Base-by-base conservation (phyloP, 2,888 invertebrate genomes). In the Lepidocyrtoides sp. region DNA sequence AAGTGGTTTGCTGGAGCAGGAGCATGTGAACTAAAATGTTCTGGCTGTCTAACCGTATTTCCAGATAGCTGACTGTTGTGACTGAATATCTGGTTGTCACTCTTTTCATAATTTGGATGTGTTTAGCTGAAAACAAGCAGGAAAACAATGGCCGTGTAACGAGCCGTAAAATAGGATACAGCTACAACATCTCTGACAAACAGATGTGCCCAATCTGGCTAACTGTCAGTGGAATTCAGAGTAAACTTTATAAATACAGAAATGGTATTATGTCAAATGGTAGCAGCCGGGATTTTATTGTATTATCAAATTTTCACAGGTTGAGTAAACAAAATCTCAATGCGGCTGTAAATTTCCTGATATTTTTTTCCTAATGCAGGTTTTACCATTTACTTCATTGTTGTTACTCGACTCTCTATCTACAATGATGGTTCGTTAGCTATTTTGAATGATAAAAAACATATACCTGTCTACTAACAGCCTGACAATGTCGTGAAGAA, bases 291-390 rank as follows among this genome's bases (percentile, higher is more conserved):
- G 79, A 48, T 79, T 85, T 63, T 51, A 63, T 84, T 90, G 48
- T 85, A 83, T 86, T 91, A 91, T 91, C 86, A 86, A 91, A 91
- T 85, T 91, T 86, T 86, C 91, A 91, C 91, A 91, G 91, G 86
- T 91, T 91, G 91, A 57, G 81, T 32, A 79, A 86, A 91, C 86
- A 91, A 60, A 66, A n/a, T 81, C 86, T 77, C 29, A 41, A 63
- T 77, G 20, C 44, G n/a, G n/a, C n/a, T 51, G 83, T 41, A 81
- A 60, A 60, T 81, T 81, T 81, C 81, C 20, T 81, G 81, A 57
- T 81, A 60, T 29, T 14, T 10, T 60, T 60, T 60, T 26, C 26
- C 7, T 17, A 20, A 4, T 10, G 23, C 7, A 32, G 36, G n/a
- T n/a, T n/a, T n/a, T n/a, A n/a, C n/a, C n/a, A n/a, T n/a, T n/a